These are phyloP conservation scores for Oncorhynchus tshawytscha DNA, from an alignment of 2,113 vertebrate genomes.

Conservation along the genomic window DNA sequence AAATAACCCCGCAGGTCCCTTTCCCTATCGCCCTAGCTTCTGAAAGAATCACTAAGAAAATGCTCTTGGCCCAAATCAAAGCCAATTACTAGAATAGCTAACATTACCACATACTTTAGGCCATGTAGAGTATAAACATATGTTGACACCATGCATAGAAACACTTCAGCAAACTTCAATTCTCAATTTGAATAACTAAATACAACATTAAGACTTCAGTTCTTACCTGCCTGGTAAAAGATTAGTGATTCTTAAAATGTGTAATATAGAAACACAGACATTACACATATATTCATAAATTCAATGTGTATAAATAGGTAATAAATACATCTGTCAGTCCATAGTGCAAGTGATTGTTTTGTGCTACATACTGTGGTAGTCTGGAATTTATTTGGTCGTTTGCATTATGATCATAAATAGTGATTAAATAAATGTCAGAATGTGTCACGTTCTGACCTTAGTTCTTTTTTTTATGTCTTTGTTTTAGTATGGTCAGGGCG, in stretches of 20 bases:
- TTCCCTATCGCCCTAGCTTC: constrained; percentile 62
- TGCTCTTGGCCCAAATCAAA: constrained; percentile 97
- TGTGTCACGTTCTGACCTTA: too few species aligned
- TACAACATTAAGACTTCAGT: neutral
- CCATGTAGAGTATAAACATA: too few species aligned
- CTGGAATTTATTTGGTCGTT: neutral
- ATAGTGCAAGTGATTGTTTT: neutral
- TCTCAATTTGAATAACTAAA: neutral
- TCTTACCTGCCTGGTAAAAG: neutral
- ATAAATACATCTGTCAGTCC: constrained; percentile 4
- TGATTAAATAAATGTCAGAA: neutral
- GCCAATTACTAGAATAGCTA: constrained; percentile 77
- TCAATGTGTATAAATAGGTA: constrained; percentile 23
- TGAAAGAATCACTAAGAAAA: constrained; percentile 98
- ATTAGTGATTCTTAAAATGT: neutral
- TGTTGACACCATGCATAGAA: neutral
- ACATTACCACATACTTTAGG: too few species aligned
- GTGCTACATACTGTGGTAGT: neutral
- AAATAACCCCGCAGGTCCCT: constrained; percentile 60
- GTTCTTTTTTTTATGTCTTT: too few species aligned
- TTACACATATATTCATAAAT: constrained; percentile 16
- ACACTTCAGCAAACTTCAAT: neutral
- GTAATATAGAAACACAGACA: neutral
- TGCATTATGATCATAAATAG: constrained; percentile 3
- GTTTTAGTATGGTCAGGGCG: too few species aligned